Percentiles rank a stretch among this genome's conserved stretches.
phyloP scores from a whole-genome alignment of 2,113 vertebrate genomes.

The Camelus dromedarius region DNA sequence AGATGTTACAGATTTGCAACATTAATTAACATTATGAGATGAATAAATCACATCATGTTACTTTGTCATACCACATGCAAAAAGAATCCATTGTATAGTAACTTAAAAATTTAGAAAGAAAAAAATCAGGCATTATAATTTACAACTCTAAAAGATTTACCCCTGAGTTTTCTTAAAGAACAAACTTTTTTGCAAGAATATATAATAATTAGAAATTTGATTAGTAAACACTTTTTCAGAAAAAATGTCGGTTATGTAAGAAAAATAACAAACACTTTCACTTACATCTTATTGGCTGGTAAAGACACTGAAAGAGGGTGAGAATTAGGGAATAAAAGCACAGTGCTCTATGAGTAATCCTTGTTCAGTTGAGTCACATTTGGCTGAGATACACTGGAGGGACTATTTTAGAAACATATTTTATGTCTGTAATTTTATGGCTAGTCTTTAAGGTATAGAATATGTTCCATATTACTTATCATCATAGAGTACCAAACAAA shows the following conservation, averaged over 20 bases:
- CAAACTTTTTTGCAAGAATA: background rate
- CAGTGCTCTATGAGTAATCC: background rate
- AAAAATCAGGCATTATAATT: background rate
- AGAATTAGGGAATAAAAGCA: background rate
- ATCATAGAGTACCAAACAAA: constrained; percentile 61
- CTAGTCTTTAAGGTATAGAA: constrained; percentile 71
- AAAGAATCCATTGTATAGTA: background rate
- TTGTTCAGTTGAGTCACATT: constrained; percentile 12
- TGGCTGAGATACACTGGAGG: constrained; percentile 46
- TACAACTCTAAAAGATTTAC: background rate
- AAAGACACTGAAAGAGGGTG: background rate
- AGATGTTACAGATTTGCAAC: background rate
- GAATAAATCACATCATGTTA: background rate
- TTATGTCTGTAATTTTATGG: constrained; percentile 66
- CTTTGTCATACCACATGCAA: background rate
- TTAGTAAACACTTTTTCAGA: background rate
- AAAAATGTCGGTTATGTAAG: background rate
- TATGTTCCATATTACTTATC: constrained; percentile 72
- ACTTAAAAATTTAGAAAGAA: background rate
- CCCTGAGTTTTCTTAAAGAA: background rate
- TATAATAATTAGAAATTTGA: background rate
- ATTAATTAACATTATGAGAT: background rate
- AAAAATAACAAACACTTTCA: background rate
- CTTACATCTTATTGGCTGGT: background rate
- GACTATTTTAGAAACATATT: constrained; percentile 65